Conservation (phyloP, 2,113 vertebrate genomes). For the Chloroceryle aenea region DNA sequence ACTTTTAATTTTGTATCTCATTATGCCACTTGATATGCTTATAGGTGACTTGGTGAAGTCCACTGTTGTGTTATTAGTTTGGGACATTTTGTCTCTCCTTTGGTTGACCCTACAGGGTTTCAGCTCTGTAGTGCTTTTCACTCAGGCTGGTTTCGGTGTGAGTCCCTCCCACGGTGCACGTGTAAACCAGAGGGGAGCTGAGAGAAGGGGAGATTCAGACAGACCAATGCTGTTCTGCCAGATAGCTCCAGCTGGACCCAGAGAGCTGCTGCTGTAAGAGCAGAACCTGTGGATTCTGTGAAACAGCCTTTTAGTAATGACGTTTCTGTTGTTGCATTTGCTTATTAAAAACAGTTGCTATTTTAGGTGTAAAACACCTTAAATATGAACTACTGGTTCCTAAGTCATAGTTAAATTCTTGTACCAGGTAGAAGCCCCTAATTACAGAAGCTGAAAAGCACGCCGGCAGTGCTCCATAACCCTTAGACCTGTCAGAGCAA, state of each 20-base stretch:
- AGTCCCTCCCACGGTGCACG: rapidly evolving
- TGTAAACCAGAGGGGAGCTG: not conserved
- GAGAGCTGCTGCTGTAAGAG: not conserved
- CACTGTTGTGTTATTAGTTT: not conserved
- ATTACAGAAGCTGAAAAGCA: not conserved
- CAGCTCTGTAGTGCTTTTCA: not conserved
- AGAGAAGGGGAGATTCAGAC: not conserved
- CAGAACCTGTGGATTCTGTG: not conserved
- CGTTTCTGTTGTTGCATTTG: not conserved
- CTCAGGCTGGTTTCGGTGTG: not conserved
- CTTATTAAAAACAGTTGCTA: not conserved
- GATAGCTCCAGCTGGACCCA: not conserved
- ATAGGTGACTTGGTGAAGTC: not conserved
- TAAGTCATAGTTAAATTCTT: not conserved
- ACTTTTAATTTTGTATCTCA: not conserved
- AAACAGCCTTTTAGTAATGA: not conserved
- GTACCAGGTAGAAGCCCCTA: not conserved
- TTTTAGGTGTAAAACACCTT: not conserved
- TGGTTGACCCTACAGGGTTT: not conserved
- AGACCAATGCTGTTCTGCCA: not conserved
- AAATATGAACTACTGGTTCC: not conserved
- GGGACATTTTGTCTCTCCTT: not conserved
- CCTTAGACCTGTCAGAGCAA: not conserved
- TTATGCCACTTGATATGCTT: not conserved
- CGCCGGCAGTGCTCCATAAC: not conserved